Base-by-base conservation (phyloP, 1,140 invertebrate species). In the Paramacrobiotus metropolitanus region DNA sequence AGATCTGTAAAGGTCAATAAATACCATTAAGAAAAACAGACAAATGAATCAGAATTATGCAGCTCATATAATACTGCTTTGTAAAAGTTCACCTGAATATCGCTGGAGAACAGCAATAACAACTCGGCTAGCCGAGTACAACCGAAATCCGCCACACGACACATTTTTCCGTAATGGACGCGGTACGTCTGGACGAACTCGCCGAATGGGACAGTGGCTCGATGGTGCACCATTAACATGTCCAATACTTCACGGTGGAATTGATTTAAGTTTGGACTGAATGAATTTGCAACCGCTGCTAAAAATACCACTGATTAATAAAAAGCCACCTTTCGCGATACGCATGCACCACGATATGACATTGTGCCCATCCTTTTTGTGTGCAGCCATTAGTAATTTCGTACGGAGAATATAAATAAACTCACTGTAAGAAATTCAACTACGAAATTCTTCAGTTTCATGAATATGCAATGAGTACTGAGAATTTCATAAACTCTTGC, bases 131-230 rank as follows among this genome's bases (percentile, higher is more conserved):
- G 48, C 9, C 48, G 48, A 20, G 48, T 55, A 55, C 48, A 55
- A 24, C 48, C 48, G 28, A 55, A 55, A 24, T 55, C 48, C 48
- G 48, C 48, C 48, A 55, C 48, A 9, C 48, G 48, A 24, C 48
- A 55, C 4, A 24, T 55, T 24, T 55, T 55, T 15, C 24, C 48
- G 48, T 55, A 55, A 24, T 20, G 4, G 15, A 55, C 28, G 28
- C 48, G 48, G 48, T 55, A 55, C 15, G 48, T 55, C 48, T 55
- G 48, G 48, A 55, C 48, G 24, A 55, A 55, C 48, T 55, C 48
- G 9, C 15, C 15, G 28, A 55, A 55, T 9, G 48, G 48, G 15
- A 55, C 4, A 24, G 24, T 28, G 15, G 15, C 15, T 4, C 48
- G 15, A 20, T 24, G 48, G 4, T 55, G 48, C 4, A 24, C 4